Evolutionary conservation across 2,888 invertebrate genomes (phyloP), one percentile per base, ranked within the genome.

Genomic region (Argynnis bischoffii): DNA sequence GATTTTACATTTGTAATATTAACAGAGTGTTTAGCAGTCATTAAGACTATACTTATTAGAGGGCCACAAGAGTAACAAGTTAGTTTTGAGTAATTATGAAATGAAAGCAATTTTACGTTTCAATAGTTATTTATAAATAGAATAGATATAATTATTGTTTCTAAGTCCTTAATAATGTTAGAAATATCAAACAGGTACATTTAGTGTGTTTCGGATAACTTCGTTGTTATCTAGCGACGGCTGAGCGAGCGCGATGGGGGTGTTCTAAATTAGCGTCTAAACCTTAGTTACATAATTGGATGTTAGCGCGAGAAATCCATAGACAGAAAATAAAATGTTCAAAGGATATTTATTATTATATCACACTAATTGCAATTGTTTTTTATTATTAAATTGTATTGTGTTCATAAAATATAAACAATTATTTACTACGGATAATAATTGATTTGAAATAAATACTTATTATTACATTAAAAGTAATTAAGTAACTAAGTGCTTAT

Each of bases 181-280:
- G 48, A 63, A 68, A 68, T 66, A 64, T 64, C 64, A 64, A 64
- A 54, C 64, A 50, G 54, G 54, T 60, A 66, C 54, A 63, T 65
- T 65, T 51, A 65, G 63, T 70, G 55, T 55, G 59, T 65, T 70
- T 66, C 63, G 64, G 69, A 69, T 74, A 74, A 76, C 75, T 76
- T 73, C 71, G 61, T 67, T 74, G 76, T 77, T 81, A 81, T 80
- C 80, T 74, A 78, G 74, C 75, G 71, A 79, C 78, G 78, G 79
- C 68, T 76, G 78, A 78, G 76, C 79, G 79, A 71, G 72, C 72
- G 72, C 70, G 72, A 70, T 72, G 79, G 78, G 77, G 78, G 78
- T 78, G 74, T 74, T 73, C 76, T 72, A 76, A 80, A 79, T 78
- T 78, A 72, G 73, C 69, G 72, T 78, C 67, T 60, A 69, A 72